Evolutionary conservation across 1,140 invertebrate genomes (phyloP), one percentile per base, ranked within the genome.

Genomic region (Delia radicum): DNA sequence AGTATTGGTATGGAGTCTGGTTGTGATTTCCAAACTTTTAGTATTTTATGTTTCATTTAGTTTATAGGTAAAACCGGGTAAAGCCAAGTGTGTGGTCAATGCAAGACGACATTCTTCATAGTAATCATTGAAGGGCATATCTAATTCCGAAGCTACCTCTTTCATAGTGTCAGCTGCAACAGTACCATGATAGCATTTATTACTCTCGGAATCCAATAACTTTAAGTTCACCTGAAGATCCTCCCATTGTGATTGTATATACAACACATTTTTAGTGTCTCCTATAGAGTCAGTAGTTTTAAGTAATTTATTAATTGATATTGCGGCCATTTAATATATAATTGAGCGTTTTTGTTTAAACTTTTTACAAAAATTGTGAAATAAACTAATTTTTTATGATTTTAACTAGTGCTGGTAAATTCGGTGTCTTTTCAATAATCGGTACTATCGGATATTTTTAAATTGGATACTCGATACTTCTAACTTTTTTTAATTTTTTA

Each of bases 81-180:
- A 31, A n/a, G 33, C 29, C n/a, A 31, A 27, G 18, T 42, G 29
- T 5, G 29, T 33, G 0, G 74, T 46, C 3, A 75, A 18, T 10
- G 74, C 74, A 12, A n/a, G n/a, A 2, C 42, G 29, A 6, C 29
- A 42, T 28, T 75, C 33, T n/a, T 42, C 24, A 4, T 67, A 67
- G n/a, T 63, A 75, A 2, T 75, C 62, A 33, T 67, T 48, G 24
- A 27, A 65, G 3, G 74, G 24, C 6, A 75, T 67, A 42, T 75
- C 33, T 27, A 75, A 67, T 33, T 75, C 62, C 0, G 13, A 12
- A 2, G 74, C 74, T 4, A 10, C 10, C 18, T 75, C 61, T 10
- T 37, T 24, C 29, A 75, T 42, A 5, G 63, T 31, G 1, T 18
- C n/a, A 1, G 7, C 7, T 8, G n/a, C 28, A n/a, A 75, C 13